Conservation (phyloP, 2,797 vertebrate genomes). For the Phalanger gymnotis region DNA sequence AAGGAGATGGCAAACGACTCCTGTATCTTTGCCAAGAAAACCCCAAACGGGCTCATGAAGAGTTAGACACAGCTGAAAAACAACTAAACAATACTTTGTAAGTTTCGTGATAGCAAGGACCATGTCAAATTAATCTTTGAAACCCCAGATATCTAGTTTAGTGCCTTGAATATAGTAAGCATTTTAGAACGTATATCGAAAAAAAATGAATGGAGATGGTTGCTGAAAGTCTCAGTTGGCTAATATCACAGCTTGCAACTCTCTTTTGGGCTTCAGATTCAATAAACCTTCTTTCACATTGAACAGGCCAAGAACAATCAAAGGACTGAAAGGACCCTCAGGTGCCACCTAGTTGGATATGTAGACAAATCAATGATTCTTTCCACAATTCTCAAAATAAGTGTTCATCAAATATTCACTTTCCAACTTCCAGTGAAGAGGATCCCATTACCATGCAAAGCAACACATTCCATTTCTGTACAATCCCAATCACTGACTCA, state of each 20-base stretch:
- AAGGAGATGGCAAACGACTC: neutral
- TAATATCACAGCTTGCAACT: slow-evolving; percentile 1
- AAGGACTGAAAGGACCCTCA: neutral
- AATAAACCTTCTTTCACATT: neutral
- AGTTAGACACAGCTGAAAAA: neutral
- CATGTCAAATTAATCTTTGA: neutral
- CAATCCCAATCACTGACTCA: neutral
- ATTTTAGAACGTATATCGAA: neutral
- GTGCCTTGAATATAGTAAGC: neutral
- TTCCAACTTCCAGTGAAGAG: neutral
- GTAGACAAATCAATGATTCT: neutral
- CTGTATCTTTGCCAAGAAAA: too few relatives aligned
- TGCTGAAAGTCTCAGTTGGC: slow-evolving; percentile 2
- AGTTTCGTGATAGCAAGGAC: neutral
- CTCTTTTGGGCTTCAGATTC: neutral
- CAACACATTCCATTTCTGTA: neutral
- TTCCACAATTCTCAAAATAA: neutral
- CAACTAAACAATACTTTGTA: neutral
- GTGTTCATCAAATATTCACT: neutral
- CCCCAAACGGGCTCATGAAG: neutral
- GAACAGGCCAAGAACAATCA: neutral
- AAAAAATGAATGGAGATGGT: neutral
- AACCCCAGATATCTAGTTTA: neutral
- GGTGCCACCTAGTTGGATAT: neutral
- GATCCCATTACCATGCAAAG: neutral